Conservation (phyloP, 1,140 invertebrate genomes). For the Calosoma granatense region DNA sequence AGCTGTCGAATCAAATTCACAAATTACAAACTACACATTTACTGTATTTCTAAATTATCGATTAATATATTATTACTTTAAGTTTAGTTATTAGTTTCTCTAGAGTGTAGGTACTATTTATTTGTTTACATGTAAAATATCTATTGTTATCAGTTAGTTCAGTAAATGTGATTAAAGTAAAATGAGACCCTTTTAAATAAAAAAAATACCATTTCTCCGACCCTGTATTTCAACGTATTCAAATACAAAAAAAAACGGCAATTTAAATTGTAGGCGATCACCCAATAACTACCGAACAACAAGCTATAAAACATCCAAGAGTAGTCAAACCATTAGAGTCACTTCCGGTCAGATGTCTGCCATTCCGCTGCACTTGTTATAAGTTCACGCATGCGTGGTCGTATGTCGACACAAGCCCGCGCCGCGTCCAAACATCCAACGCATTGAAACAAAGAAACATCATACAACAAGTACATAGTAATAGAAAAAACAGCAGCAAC, state of each 20-base stretch:
- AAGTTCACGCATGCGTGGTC: neutral
- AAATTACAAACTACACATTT: too few species aligned
- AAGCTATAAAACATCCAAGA: neutral
- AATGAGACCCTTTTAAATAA: too few species aligned
- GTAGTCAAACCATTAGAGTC: constrained; percentile 1
- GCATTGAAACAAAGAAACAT: neutral
- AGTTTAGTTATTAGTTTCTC: too few species aligned
- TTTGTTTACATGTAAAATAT: too few species aligned
- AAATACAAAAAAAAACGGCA: neutral
- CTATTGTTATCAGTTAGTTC: too few species aligned
- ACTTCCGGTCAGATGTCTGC: neutral
- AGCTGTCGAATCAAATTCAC: too few species aligned
- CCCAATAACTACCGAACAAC: neutral
- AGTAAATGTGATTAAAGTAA: too few species aligned
- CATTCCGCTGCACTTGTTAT: constrained; percentile 1
- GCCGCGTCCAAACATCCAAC: too few species aligned
- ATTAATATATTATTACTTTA: too few species aligned
- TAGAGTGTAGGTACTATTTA: too few species aligned
- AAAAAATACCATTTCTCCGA: neutral
- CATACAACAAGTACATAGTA: neutral
- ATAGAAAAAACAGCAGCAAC: neutral
- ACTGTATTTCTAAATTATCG: too few species aligned
- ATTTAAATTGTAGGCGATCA: constrained; percentile 3
- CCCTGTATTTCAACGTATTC: neutral
- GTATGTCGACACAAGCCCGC: neutral